A percentile compares a stretch with the other conserved stretches of the same genome.
phyloP scores from a whole-genome alignment of 2,888 invertebrate genomes.

The Hymenopus coronatus region DNA sequence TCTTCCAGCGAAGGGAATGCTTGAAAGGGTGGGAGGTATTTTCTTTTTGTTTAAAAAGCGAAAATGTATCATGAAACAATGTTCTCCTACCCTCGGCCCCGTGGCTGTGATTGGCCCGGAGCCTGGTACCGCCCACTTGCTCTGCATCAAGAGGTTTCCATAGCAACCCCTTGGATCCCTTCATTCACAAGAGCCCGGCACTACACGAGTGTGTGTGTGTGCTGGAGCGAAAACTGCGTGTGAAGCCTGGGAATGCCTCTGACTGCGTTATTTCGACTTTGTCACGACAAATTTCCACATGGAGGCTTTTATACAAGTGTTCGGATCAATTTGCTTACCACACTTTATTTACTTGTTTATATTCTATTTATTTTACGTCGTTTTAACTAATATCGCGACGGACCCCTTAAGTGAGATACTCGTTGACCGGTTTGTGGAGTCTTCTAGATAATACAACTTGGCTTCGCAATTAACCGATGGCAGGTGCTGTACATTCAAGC shows the following conservation, averaged over 20 bases:
- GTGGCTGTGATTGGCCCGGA: neutral
- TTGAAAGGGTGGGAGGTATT: neutral
- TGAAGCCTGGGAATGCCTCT: neutral
- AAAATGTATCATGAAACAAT: neutral
- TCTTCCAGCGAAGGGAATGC: neutral
- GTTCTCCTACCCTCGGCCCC: neutral
- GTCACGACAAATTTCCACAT: neutral
- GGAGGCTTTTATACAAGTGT: too few species aligned
- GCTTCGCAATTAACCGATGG: too few species aligned
- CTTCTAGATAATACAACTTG: too few species aligned
- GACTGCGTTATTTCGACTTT: neutral
- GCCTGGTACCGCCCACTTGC: slow-evolving; percentile 1
- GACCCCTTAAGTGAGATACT: too few species aligned
- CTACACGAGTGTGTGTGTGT: neutral
- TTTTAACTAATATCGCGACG: too few species aligned
- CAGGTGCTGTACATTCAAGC: too few species aligned
- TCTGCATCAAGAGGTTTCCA: slow-evolving; percentile 2
- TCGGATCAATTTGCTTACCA: too few species aligned
- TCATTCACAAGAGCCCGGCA: neutral
- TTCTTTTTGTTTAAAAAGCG: neutral
- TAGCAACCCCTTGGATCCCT: neutral
- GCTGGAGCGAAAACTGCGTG: neutral
- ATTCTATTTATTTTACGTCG: too few species aligned
- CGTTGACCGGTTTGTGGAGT: too few species aligned
- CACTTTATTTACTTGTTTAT: too few species aligned